Base-by-base conservation (phyloP, 2,888 invertebrate species). In the Mythimna ferrago region DNA sequence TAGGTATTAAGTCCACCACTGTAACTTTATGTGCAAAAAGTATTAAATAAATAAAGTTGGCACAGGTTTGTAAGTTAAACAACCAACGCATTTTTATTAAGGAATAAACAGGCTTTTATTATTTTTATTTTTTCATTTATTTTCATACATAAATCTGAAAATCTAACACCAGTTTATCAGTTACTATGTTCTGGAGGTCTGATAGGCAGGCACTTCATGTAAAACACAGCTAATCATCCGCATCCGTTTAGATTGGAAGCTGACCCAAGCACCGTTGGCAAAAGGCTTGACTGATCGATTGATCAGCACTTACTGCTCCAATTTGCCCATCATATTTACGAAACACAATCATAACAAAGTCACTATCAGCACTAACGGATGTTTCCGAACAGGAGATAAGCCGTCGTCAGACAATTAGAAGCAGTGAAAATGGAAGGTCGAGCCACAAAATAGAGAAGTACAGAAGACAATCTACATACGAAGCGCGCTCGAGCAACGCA, bases 371-470 rank as follows among this genome's bases (percentile, higher is more conserved):
- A 32, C 16, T 0, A 35, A 14, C 72, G 76, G 84, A 83, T 77
- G 65, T 82, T 84, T 72, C 81, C 75, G 79, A 66, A 71, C 54
- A 19, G 26, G 64, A 80, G 73, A 76, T 85, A 78, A 77, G 78
- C 63, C 41, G 66, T 26, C 51, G 66, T 26, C 51, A 35, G 38
- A 68, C 78, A 81, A 76, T 81, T 73, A 81, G 32, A 35, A 63
- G 69, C 51, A n/a, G 61, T 14, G 66, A n/a, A 65, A 76, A 76
- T 80, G 80, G 83, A 85, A 85, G 85, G 85, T 82, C 85, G 72
- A 11, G 68, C 38, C 32, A 32, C 32, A 32, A 32, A 32, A 32
- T 32, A 32, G 32, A 32, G 3, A 32, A 5, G 32, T 32, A 32
- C 32, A 32, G 32, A 32, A 32, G 32, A 4, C 32, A 32, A 32